Conservation (phyloP, 2,113 vertebrate genomes). For the Opisthocomus hoazin region DNA sequence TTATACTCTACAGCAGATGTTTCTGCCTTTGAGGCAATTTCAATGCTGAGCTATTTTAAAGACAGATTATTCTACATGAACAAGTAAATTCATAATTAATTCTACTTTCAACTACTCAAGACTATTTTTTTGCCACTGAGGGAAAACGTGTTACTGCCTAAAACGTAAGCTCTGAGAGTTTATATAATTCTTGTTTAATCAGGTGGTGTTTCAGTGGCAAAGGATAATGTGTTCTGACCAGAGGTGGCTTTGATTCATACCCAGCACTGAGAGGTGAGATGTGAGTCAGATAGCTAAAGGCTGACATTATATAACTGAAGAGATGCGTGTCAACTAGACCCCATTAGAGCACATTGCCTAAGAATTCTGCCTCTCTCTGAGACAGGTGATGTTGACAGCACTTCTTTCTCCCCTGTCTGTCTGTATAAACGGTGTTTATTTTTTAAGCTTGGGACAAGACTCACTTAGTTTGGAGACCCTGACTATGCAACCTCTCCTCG, state of each 20-base stretch:
- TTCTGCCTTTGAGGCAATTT: conserved; percentile 67
- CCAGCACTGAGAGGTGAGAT: background rate
- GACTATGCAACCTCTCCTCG: background rate
- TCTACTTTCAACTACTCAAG: conserved; percentile 41
- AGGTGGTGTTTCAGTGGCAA: background rate
- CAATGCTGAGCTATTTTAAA: conserved; percentile 61
- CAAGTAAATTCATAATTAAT: conserved; percentile 63
- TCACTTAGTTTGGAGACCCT: background rate
- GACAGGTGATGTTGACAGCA: background rate
- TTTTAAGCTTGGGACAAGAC: background rate
- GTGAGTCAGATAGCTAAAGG: background rate
- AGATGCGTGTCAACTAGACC: background rate
- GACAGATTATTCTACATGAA: conserved; percentile 62
- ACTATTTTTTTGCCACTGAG: background rate
- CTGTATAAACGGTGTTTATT: background rate
- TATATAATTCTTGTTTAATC: background rate
- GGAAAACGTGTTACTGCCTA: background rate
- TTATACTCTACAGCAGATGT: conserved; percentile 57
- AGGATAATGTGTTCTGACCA: background rate
- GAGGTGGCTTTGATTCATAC: conserved; percentile 5
- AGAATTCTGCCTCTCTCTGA: background rate
- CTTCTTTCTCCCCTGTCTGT: background rate
- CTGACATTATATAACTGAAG: background rate
- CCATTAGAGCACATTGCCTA: background rate
- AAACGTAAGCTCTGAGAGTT: background rate